Percentiles rank a stretch among this genome's conserved stretches.
These are phyloP conservation scores for Ageneiosus marmoratus DNA, from an alignment of 2,113 vertebrate species.

Conservation along the genomic window DNA sequence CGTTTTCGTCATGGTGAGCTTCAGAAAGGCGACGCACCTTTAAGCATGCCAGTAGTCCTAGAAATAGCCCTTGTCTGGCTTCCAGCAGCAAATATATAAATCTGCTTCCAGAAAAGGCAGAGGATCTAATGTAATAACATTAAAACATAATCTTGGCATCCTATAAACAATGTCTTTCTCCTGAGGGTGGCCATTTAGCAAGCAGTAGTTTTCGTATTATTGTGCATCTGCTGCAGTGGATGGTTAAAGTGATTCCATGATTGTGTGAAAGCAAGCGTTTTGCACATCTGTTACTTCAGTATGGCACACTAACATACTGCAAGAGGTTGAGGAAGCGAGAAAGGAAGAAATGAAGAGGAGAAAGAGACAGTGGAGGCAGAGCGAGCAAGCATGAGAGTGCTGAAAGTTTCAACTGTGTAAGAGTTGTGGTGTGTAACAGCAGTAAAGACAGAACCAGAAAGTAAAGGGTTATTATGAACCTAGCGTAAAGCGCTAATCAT, in stretches of 20 bases:
- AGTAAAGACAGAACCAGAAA: slow-evolving; percentile 17
- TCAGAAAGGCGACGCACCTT: neutral
- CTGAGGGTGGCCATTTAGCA: slow-evolving; percentile 9
- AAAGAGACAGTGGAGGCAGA: neutral
- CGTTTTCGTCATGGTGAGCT: neutral
- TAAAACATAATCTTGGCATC: slow-evolving; percentile 14
- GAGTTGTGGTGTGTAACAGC: slow-evolving; percentile 47
- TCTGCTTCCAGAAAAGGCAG: slow-evolving; percentile 6
- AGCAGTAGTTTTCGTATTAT: slow-evolving; percentile 16
- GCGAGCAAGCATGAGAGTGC: slow-evolving; percentile 37
- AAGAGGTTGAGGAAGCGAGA: slow-evolving; percentile 24
- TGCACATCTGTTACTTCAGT: slow-evolving; percentile 34
- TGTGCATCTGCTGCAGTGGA: neutral
- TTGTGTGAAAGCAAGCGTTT: neutral
- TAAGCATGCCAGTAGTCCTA: neutral
- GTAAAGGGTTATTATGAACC: neutral
- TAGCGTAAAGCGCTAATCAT: slow-evolving; percentile 19
- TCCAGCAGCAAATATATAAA: slow-evolving; percentile 13
- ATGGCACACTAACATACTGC: slow-evolving; percentile 35
- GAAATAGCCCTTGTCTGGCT: neutral
- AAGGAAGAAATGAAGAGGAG: slow-evolving; percentile 21
- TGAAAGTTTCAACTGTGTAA: slow-evolving; percentile 42
- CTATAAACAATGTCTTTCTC: slow-evolving; percentile 3
- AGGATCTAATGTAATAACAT: slow-evolving; percentile 17
- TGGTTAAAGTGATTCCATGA: slow-evolving; percentile 12